Base-by-base conservation (phyloP, 2,888 invertebrate species). In the Scaptomyza polygonia region DNA sequence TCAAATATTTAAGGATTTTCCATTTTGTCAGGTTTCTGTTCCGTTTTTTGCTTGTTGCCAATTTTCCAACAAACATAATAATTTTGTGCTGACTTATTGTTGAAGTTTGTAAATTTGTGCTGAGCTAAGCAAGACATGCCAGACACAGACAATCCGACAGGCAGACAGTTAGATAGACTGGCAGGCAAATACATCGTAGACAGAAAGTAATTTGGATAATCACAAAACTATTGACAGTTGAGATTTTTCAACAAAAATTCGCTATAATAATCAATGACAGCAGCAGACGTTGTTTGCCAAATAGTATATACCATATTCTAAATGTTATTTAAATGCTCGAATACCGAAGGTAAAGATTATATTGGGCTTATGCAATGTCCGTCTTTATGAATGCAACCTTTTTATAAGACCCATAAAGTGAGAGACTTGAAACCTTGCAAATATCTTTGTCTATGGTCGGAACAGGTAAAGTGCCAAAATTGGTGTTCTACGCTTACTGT, bases 21-120 rank as follows among this genome's bases (percentile, higher is more conserved):
- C 1, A 34, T 34, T 5, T 34, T 34, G 12, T 3, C 5, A 34
- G 5, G 4, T 4, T 34, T 9, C 47, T 16, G 54, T n/a, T n/a
- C n/a, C n/a, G n/a, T 36, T 52, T 68, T 58, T 59, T 48, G 40
- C 7, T 40, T 43, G 58, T 14, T 64, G 63, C 14, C 42, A 56
- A 45, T 7, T n/a, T 52, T 56, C 34, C 44, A 43, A 45, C 61
- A 40, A 84, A 75, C 84, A 81, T 67, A 75, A 83, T 83, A 72
- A 86, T 86, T 84, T 85, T 75, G 57, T 73, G 83, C 87, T 82
- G 87, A 87, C 79, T 85, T 87, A 67, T 79, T 84, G 88, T 85
- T 84, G 84, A 84, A 84, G 87, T 87, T 80, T 82, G 75, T 72
- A 79, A 87, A 85, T 84, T 84, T 85, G 44, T 52, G 79, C 79